Evolutionary conservation across 2,888 invertebrate species (phyloP).

Genomic region (Orthonychiurus folsomi): DNA sequence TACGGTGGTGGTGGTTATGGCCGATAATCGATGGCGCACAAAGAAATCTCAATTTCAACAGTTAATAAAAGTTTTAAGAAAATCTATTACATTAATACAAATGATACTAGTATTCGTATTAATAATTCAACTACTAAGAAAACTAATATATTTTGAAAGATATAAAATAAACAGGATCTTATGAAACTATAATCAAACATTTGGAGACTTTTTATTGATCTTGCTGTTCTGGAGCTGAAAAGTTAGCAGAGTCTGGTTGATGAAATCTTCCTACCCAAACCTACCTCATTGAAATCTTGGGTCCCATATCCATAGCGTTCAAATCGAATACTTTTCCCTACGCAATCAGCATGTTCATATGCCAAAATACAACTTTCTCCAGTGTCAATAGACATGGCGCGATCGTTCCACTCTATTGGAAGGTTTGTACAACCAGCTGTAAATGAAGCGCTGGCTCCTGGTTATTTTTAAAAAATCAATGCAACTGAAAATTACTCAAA

Average conservation of each 20-base stretch:
- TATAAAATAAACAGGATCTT: no score
- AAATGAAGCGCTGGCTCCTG: not conserved
- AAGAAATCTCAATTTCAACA: no score
- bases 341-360: not conserved
- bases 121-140: no score
- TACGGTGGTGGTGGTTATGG: not conserved
- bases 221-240: no score
- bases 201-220: no score
- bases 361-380: not conserved
- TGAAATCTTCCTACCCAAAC: not conserved
- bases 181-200: no score
- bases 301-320: not conserved
- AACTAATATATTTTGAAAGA: no score
- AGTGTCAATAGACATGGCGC: not conserved
- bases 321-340: not conserved
- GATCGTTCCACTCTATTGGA: not conserved
- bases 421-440: not conserved
- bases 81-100: no score
- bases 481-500: no score
- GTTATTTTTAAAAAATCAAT: no score
- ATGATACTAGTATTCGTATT: no score
- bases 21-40: not conserved
- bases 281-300: not conserved
- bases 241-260: not conserved
- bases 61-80: no score